phyloP scores from a whole-genome alignment of 1,140 invertebrate genomes.

The Macrobrachium rosenbergii region DNA sequence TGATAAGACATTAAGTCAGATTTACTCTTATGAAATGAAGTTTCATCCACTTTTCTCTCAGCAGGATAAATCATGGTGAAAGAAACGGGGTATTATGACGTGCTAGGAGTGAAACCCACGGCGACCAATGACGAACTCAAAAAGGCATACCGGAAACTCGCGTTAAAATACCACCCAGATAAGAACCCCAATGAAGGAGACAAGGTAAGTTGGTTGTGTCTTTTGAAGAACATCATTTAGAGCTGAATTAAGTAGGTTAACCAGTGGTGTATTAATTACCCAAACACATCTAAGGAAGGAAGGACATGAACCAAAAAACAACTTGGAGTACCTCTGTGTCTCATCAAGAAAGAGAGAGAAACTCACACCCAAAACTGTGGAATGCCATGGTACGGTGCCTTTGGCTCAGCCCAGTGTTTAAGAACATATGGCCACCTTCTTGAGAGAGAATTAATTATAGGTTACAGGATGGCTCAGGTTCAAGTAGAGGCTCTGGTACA shows the following conservation, averaged over 20 bases:
- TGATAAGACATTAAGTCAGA: no score
- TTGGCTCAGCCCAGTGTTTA: no score
- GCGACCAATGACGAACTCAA: constrained; percentile 95
- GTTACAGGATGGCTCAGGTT: no score
- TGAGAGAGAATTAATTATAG: no score
- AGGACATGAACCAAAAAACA: no score
- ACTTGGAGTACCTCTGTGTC: no score
- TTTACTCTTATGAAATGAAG: not conserved
- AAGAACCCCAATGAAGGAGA: constrained; percentile 99
- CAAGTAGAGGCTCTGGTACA: no score
- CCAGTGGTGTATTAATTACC: no score
- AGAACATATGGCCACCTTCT: no score
- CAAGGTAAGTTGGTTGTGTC: constrained; percentile 48
- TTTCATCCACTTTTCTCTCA: not conserved
- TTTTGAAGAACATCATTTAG: no score
- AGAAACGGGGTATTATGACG: constrained; percentile 97
- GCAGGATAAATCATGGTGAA: constrained; percentile 85
- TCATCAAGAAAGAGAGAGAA: not conserved
- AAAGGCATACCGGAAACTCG: constrained; percentile 94
- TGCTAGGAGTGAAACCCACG: constrained; percentile 92
- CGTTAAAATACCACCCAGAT: constrained; percentile 99
- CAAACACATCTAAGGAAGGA: no score
- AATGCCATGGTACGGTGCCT: not conserved
- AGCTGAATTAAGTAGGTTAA: no score
- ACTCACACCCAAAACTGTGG: not conserved